phyloP scores from a whole-genome alignment of 2,888 invertebrate species.

The Brachyptera risi region DNA sequence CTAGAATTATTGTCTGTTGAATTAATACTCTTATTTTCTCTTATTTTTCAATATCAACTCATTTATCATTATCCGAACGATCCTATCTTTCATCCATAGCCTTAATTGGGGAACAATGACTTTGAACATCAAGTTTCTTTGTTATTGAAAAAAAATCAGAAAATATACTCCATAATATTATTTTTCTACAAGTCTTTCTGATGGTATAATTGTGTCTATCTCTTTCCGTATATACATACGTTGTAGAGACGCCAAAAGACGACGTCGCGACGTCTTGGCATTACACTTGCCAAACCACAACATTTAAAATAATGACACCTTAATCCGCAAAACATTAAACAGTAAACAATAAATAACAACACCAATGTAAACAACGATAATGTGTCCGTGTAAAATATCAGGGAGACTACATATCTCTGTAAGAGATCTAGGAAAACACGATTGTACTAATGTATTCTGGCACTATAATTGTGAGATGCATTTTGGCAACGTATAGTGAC shows the following conservation, averaged over 20 bases:
- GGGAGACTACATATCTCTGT: too few species aligned
- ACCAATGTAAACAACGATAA: not conserved
- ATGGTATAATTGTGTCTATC: not conserved
- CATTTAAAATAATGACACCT: not conserved
- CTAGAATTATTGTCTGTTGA: too few species aligned
- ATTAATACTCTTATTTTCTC: too few species aligned
- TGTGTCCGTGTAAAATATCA: not conserved
- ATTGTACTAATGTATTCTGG: not conserved
- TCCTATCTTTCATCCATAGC: too few species aligned
- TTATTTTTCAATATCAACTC: too few species aligned
- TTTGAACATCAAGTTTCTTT: too few species aligned
- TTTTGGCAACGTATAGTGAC: not conserved
- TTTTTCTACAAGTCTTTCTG: not conserved
- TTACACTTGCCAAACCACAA: not conserved
- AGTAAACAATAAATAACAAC: not conserved
- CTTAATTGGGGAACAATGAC: too few species aligned
- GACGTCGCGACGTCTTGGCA: not conserved
- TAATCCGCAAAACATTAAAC: not conserved
- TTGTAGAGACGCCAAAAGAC: not conserved
- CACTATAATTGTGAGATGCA: not conserved
- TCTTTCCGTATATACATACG: not conserved
- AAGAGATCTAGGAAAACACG: too few species aligned
- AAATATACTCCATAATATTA: too few species aligned
- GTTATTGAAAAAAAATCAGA: too few species aligned
- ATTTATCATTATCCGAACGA: too few species aligned